Evolutionary conservation across 1,140 invertebrate genomes (phyloP), one percentile per base, ranked within the genome.

Genomic region (Drosophila punjabiensis): DNA sequence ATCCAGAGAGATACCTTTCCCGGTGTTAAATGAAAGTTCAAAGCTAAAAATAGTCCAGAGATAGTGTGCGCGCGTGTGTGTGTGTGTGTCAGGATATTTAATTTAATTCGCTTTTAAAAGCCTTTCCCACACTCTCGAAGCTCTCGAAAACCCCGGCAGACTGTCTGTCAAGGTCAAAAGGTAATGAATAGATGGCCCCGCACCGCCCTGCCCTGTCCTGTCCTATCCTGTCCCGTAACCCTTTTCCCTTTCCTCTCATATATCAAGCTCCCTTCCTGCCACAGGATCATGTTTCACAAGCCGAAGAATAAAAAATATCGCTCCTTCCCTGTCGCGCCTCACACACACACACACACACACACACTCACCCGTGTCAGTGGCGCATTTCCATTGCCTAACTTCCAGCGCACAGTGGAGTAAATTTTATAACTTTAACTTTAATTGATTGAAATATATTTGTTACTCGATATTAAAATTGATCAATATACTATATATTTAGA

Each of bases 161-260:
- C 69, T 61, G 71, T 74, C 71, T 74, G 71, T 74, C 71, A 75
- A 74, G 71, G 71, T 75, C 69, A 74, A 75, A 74, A 75, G 71
- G 68, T 75, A 75, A 75, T 75, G 71, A 75, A 74, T 75, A 75
- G 56, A 62, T 61, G 55, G 43, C 20, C 32, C 20, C 24, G 13
- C 24, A 8, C 14, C 9, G 9, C 9, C 7, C 35, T 11, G 13
- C 11, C 10, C 45, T 3, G 35, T 1, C 10, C 45, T 3, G 35
- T 1, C 5, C 35, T 11, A 8, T 8, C 10, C 45, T 3, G 35
- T 1, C 3, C 37, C 24, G 10, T 53, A 3, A 32, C n/a, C 39
- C 39, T 35, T 14, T 24, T 16, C 35, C 33, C 20, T 5, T 33
- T 18, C 33, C 32, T 30, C 24, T 11, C 61, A 10, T 14, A 56